These are phyloP conservation scores for Panthera leo DNA, from an alignment of 2,113 vertebrate genomes.

Conservation along the genomic window DNA sequence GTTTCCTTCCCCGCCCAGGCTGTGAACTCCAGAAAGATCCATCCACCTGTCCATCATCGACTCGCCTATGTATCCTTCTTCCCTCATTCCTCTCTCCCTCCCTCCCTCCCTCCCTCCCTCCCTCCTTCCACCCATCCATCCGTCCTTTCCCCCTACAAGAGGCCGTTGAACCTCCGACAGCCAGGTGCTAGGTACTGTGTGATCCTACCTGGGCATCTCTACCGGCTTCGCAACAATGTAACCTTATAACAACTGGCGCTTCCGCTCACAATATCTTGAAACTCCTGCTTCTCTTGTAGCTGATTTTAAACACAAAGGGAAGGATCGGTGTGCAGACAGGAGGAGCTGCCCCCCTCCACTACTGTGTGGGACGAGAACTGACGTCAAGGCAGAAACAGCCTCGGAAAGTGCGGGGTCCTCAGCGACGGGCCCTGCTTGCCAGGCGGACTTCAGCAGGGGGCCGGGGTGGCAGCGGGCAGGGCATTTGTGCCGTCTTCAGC, in stretches of 20 bases:
- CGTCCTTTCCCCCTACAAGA: not conserved
- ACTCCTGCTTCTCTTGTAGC: no score
- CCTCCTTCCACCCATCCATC: not conserved
- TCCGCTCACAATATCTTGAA: not conserved
- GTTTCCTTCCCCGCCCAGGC: not conserved
- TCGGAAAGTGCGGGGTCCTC: not conserved
- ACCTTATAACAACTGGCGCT: no score
- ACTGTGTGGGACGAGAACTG: not conserved
- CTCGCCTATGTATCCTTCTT: accelerated
- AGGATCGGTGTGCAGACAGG: no score
- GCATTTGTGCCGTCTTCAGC: no score
- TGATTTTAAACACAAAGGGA: accelerated
- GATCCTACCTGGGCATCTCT: not conserved
- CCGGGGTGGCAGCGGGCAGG: no score
- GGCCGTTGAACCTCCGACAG: not conserved
- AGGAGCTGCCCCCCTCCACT: accelerated
- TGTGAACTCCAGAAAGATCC: not conserved
- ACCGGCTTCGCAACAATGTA: no score
- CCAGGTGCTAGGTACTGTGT: accelerated
- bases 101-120: no score
- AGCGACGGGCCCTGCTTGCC: accelerated
- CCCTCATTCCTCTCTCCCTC: no score
- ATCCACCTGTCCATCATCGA: not conserved
- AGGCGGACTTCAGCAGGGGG: not conserved
- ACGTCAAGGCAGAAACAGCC: not conserved